Conservation (phyloP, 2,113 vertebrate species). For the Scartelaos histophorus region DNA sequence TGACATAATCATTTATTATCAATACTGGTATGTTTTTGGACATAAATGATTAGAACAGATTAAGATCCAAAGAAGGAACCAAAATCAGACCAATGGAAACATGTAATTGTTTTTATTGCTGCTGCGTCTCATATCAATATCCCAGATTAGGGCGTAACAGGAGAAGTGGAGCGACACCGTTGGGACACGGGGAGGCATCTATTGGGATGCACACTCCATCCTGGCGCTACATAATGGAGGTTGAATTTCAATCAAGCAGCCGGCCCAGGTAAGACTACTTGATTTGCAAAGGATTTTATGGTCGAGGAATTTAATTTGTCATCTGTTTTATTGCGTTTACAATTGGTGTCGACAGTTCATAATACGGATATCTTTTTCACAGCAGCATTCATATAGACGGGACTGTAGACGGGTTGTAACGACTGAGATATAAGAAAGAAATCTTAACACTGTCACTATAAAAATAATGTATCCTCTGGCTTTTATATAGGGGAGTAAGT, state of each 20-base stretch:
- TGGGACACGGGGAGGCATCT: neutral
- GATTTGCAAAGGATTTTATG: conserved; percentile 20
- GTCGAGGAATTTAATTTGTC: conserved; percentile 10
- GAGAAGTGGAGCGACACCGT: neutral
- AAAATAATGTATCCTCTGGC: neutral
- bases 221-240: neutral
- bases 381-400: conserved; percentile 15
- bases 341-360: conserved; percentile 10
- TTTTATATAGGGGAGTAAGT: neutral
- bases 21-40: no score
- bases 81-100: neutral
- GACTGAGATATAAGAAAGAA: neutral
- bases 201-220: neutral
- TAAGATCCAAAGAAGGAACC: neutral
- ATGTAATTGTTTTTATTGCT: neutral
- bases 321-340: neutral
- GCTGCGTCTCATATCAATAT: conserved; percentile 8
- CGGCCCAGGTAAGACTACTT: conserved; percentile 4
- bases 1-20: no score
- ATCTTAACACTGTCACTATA: neutral
- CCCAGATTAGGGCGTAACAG: neutral
- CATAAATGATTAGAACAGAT: no score
- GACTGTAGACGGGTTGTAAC: neutral
- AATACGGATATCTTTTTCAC: conserved; percentile 17
- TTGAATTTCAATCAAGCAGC: conserved; percentile 11